These are phyloP conservation scores for Propithecus coquereli DNA, from an alignment of 2,113 vertebrate genomes.

Conservation along the genomic window DNA sequence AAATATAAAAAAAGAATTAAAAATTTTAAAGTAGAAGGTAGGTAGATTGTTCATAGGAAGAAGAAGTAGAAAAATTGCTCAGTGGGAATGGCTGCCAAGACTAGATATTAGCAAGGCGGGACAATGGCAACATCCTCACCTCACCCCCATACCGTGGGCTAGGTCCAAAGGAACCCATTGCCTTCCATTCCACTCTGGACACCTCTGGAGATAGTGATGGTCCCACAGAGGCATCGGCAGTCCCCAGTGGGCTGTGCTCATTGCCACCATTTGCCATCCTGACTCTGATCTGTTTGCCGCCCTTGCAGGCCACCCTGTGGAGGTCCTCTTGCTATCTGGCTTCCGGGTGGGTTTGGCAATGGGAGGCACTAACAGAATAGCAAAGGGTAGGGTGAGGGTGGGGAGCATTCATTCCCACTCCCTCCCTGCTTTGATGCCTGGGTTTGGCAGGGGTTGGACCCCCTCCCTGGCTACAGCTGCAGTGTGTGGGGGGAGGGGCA, in stretches of 20 bases:
- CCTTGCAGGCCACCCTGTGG: not conserved
- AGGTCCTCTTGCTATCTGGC: not conserved
- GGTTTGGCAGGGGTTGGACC: not conserved
- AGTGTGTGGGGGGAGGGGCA: rapidly evolving
- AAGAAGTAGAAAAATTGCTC: conserved; percentile 12
- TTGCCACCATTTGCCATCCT: not conserved
- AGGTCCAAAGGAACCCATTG: not conserved
- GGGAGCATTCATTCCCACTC: not conserved
- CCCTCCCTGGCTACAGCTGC: not conserved
- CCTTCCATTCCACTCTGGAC: not conserved
- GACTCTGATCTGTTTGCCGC: not conserved
- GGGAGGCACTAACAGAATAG: not conserved
- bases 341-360: not conserved
- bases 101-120: not conserved
- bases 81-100: conserved; percentile 39
- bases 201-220: not conserved
- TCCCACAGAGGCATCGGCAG: not conserved
- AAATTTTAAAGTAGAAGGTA: conserved; percentile 40
- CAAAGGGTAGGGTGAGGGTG: not conserved
- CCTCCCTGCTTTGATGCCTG: not conserved
- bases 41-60: conserved; percentile 24
- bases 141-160: rapidly evolving
- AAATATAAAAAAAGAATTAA: conserved; percentile 67
- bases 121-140: not conserved
- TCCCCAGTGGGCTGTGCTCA: not conserved